Base-by-base conservation (phyloP, 2,113 vertebrate species). In the Salminus brasiliensis region DNA sequence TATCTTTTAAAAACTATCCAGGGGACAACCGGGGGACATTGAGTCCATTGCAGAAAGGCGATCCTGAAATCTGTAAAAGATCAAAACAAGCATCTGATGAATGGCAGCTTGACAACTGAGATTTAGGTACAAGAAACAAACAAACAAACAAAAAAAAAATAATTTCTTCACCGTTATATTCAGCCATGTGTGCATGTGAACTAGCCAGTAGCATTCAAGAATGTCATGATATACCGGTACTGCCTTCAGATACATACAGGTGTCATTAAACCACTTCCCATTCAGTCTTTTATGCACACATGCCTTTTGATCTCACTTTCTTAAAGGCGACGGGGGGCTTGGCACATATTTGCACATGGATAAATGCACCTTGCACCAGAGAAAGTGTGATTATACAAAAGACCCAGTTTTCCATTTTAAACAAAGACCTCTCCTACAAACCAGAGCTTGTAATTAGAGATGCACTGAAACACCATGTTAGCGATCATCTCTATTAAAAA, bases 401-500 rank as follows among this genome's bases (percentile, higher is more conserved):
- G 15, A 67, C 52, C n/a, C 39, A 43, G 47, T 43, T 10, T 76
- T 18, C 34, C 30, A 70, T 87, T 87, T 88, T 90, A 88, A 89
- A 90, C 87, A 91, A 89, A 88, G 84, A 84, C 88, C 85, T 68
- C 86, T 79, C 87, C 86, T 84, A 86, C 87, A 90, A 86, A 90
- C 86, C 89, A 83, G 79, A 77, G 86, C 83, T 72, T 57, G 53
- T 43, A 77, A 81, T 86, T 69, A 76, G 84, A 85, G 88, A 90
- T 86, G 88, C 80, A 69, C 85, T 72, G 86, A 72, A 86, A 91
- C 88, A 91, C 89, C 87, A 88, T 89, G 21, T 90, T 88, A 84
- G 87, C 85, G 88, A 88, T 89, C 88, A 88, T 91, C 88, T 87
- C 76, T 88, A 74, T 91, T 91, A 92, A 92, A 93, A 93, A 94